Conservation (phyloP, 1,140 invertebrate genomes). For the Xylocopa sonorina region DNA sequence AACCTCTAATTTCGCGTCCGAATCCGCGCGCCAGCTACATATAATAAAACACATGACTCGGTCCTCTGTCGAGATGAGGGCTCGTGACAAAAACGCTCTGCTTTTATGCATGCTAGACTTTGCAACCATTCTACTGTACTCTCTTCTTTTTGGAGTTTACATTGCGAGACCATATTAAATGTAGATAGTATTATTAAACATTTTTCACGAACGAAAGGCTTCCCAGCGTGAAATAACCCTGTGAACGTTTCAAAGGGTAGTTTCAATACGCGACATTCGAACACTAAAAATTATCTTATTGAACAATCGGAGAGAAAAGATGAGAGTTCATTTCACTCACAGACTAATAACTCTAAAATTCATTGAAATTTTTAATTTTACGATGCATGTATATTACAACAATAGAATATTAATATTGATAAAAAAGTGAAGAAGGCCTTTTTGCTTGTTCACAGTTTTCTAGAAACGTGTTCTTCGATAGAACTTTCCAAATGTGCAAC, state of each 20-base stretch:
- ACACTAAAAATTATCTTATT: no score
- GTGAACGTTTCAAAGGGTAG: neutral
- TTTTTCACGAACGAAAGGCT: conserved; percentile 21
- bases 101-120: neutral
- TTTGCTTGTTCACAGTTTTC: no score
- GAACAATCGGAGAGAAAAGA: no score
- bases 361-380: no score
- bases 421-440: no score
- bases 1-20: neutral
- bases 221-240: neutral
- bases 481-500: no score
- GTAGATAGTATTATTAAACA: neutral
- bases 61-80: conserved; percentile 8
- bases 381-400: no score
- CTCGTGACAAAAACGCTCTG: neutral
- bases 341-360: no score
- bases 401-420: no score
- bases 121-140: neutral
- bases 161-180: conserved; percentile 25
- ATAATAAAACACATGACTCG: conserved; percentile 25
- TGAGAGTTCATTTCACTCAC: no score
- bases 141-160: neutral
- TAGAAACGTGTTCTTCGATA: no score
- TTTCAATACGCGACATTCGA: neutral
- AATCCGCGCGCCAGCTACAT: neutral